A percentile compares a stretch with the other conserved stretches of the same genome.
These are phyloP conservation scores for Scolopax rusticola DNA, from an alignment of 2,797 vertebrate species.

Conservation along the genomic window DNA sequence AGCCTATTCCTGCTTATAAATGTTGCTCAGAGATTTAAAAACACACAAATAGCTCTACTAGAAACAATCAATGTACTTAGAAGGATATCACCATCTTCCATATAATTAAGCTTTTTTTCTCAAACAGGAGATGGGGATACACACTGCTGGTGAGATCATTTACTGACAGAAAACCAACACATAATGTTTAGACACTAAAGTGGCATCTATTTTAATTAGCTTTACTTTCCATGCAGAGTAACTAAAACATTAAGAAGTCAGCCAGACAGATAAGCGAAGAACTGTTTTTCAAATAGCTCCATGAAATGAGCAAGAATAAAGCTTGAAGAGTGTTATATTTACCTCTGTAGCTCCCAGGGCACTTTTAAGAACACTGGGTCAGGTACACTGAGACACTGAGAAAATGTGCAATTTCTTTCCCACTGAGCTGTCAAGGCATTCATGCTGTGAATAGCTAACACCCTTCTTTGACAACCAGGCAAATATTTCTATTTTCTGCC, in stretches of 20 bases:
- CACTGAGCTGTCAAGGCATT: constrained; percentile 73
- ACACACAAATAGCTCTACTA: not conserved
- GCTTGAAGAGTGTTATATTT: constrained; percentile 65
- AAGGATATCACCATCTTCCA: not conserved
- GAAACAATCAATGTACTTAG: not conserved
- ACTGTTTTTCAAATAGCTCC: constrained; percentile 33
- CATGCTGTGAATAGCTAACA: constrained; percentile 77
- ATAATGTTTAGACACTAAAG: constrained; percentile 10
- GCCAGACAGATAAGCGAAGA: constrained; percentile 45
- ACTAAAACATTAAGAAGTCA: constrained; percentile 61
- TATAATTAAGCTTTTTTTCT: not conserved
- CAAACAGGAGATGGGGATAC: not conserved
- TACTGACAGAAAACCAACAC: not conserved
- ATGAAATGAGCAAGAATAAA: constrained; percentile 75
- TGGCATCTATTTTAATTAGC: constrained; percentile 51
- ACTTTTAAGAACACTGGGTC: constrained; percentile 65
- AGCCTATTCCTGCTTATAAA: not conserved
- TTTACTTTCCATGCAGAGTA: constrained; percentile 34
- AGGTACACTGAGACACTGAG: constrained; percentile 67
- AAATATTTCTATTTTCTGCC: constrained; percentile 77
- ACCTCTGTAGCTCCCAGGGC: constrained; percentile 48
- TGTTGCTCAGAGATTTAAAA: not conserved
- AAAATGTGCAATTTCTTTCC: constrained; percentile 76
- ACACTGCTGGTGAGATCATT: not conserved
- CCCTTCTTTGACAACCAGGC: constrained; percentile 69